Evolutionary conservation across 2,113 vertebrate genomes (phyloP), one percentile per base, ranked within the genome.

Genomic region (Carassius carassius): DNA sequence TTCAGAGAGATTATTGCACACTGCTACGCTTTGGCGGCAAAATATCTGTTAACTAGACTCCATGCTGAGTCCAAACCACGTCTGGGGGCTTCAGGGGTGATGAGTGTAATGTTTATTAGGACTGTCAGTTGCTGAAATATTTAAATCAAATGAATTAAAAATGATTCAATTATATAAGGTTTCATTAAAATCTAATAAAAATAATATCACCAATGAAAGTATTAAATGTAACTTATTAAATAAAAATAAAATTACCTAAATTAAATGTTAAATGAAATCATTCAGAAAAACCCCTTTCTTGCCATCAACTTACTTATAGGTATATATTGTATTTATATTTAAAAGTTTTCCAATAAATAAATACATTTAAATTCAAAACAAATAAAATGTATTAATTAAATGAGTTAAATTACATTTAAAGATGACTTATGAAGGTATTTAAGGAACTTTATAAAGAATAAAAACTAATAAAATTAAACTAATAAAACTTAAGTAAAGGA

Each of bases 1-100:
- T 65, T 65, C 60, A 49, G 78, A 65, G n/a, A 81, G 37, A 69
- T 69, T 67, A 69, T 3, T 13, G 6, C 62, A 51, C 62, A 25
- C 14, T 3, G 41, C 8, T 17, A 19, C 2, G 4, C 41, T 67
- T 47, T 7, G 14, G 16, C 11, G 7, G 10, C 16, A 37, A 81
- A 67, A 67, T 67, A 81, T 67, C n/a, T 25, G 78, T 49, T 51
- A 51, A 51, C n/a, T 49, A 29, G 62, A 81, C 62, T 29, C n/a
- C 37, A 47, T 80, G n/a, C 37, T 3, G 32, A 41, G 35, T 21
- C 10, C 44, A 49, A 13, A 16, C 44, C 0, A 16, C 60, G 32
- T 60, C 54, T 60, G 29, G 5, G 17, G 10, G 17, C 4, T 2
- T 35, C 75, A 7, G 1, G 49, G 12, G 21, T 44, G 32, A 19